Conservation (phyloP, 2,888 invertebrate species). For the Chydorus sphaericus region DNA sequence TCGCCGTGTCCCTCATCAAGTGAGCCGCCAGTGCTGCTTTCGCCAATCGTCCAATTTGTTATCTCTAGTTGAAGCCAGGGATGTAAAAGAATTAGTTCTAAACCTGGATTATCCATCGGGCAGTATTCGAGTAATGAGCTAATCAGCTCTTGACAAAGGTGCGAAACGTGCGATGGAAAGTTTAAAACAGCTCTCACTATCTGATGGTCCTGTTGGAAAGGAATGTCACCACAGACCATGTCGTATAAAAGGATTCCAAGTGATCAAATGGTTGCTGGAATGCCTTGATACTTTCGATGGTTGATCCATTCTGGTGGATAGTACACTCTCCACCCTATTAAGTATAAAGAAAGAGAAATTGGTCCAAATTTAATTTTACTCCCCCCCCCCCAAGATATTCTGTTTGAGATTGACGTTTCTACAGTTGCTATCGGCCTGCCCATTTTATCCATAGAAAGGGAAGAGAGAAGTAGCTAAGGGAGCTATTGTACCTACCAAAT, state of each 20-base stretch:
- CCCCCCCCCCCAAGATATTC: not conserved
- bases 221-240: slow-evolving; percentile 47
- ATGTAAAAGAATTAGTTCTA: slow-evolving; percentile 37
- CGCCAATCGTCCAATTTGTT: not conserved
- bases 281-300: slow-evolving; percentile 36
- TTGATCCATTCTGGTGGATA: slow-evolving; percentile 46
- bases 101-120: slow-evolving; percentile 33
- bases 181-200: slow-evolving; percentile 31
- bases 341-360: not conserved
- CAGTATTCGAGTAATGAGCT: slow-evolving; percentile 34
- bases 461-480: too few species aligned
- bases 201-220: slow-evolving; percentile 42
- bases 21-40: too few species aligned
- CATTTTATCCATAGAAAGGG: too few species aligned
- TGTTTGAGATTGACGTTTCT: too few species aligned
- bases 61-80: slow-evolving; percentile 29
- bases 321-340: slow-evolving; percentile 43
- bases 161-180: slow-evolving; percentile 20
- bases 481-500: not conserved
- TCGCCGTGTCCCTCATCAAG: not conserved
- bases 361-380: not conserved
- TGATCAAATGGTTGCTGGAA: slow-evolving; percentile 44
- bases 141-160: slow-evolving; percentile 39
- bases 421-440: slow-evolving; percentile 1
- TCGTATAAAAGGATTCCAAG: slow-evolving; percentile 44